Percentiles rank a stretch among this genome's conserved stretches.
Evolutionary conservation across 2,797 vertebrate species (phyloP).

Genomic region (Typhlichthys subterraneus): DNA sequence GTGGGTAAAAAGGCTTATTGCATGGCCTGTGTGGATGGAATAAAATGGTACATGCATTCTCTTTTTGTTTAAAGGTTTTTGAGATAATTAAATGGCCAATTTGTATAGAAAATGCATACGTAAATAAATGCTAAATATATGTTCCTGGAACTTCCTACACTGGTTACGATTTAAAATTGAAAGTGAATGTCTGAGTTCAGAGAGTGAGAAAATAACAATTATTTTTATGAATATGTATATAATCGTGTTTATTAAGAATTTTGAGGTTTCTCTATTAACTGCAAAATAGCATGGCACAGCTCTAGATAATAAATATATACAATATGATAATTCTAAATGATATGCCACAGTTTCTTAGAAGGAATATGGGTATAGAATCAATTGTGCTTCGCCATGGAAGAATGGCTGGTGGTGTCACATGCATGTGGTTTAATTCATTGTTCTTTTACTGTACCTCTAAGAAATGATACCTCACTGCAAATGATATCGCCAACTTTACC

Average conservation of each 20-base stretch:
- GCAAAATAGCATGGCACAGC: neutral
- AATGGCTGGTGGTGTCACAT: neutral
- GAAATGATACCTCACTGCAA: conserved; percentile 17
- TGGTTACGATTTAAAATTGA: neutral
- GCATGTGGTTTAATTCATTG: no score
- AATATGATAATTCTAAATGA: neutral
- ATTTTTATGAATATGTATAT: no score
- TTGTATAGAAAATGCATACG: no score
- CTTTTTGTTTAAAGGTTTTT: conserved; percentile 14
- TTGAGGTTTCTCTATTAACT: neutral
- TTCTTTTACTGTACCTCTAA: neutral
- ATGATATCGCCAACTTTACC: conserved; percentile 23
- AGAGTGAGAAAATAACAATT: no score
- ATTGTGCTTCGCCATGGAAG: conserved; percentile 16
- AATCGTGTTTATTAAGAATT: no score
- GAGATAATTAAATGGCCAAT: no score
- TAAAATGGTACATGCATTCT: conserved; percentile 49
- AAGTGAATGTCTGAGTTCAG: no score
- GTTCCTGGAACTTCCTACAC: neutral
- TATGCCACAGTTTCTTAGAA: conserved; percentile 18
- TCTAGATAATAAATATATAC: neutral
- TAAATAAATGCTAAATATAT: no score
- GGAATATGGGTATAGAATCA: conserved; percentile 7
- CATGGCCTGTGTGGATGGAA: conserved; percentile 67
- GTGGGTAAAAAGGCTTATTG: conserved; percentile 68